Evolutionary conservation across 2,113 vertebrate species (phyloP).

Genomic region (Chinchilla lanigera): DNA sequence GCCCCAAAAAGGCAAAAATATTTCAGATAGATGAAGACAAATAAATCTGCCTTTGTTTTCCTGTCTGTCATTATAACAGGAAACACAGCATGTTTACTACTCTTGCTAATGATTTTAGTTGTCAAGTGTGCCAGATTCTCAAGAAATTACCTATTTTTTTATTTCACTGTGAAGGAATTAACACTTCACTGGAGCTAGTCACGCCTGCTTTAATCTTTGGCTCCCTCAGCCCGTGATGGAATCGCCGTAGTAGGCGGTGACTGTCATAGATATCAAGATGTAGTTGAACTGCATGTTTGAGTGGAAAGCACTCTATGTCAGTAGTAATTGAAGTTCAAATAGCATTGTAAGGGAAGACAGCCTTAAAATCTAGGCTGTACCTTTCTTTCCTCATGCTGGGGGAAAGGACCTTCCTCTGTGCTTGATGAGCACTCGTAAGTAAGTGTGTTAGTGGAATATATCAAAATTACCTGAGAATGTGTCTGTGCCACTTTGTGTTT

Average conservation of each 20-base stretch:
- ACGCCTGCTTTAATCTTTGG: not conserved
- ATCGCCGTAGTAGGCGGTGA: not conserved
- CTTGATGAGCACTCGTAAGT: rapidly evolving
- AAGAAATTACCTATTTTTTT: not conserved
- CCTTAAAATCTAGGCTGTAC: not conserved
- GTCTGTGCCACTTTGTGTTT: not conserved
- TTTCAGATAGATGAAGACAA: not conserved
- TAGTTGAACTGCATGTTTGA: not conserved
- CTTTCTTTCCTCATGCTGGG: not conserved
- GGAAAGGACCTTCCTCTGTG: not conserved
- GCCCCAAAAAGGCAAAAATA: not conserved
- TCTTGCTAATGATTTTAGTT: not conserved
- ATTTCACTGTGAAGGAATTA: not conserved
- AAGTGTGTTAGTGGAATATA: not conserved
- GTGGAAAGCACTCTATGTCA: not conserved
- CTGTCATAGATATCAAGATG: not conserved
- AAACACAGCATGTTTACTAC: not conserved
- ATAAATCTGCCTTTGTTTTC: not conserved
- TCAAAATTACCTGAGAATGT: not conserved
- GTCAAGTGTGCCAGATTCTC: not conserved
- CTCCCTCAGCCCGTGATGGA: not conserved
- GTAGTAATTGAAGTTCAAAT: not conserved
- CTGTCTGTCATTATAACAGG: not conserved
- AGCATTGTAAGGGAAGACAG: not conserved
- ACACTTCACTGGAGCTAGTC: not conserved